Conservation (phyloP, 2,888 invertebrate genomes). For the Anagyrus pseudococci region DNA sequence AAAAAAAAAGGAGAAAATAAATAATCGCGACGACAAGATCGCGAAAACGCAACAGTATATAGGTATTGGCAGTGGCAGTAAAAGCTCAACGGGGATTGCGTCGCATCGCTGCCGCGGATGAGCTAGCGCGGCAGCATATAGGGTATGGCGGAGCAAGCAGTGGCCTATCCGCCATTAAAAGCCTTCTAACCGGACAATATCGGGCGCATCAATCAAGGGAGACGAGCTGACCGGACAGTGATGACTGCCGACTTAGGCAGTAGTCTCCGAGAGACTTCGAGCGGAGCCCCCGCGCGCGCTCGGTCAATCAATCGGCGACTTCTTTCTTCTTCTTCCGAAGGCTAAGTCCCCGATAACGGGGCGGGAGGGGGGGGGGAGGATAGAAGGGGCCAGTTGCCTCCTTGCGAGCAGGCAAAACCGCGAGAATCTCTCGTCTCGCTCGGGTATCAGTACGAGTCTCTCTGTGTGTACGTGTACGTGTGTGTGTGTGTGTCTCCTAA, state of each 20-base stretch:
- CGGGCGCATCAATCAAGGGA: constrained; percentile 35
- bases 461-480: background rate
- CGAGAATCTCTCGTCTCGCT: constrained; percentile 14
- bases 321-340: background rate
- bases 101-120: too few relatives aligned
- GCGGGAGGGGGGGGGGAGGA: background rate
- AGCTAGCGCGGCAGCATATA: background rate
- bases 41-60: constrained; percentile 1
- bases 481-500: constrained; percentile 24
- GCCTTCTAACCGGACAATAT: constrained; percentile 34
- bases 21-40: too few relatives aligned
- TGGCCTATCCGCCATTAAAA: constrained; percentile 32
- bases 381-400: background rate
- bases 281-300: too few relatives aligned
- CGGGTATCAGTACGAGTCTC: background rate
- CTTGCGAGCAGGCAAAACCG: background rate
- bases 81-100: background rate
- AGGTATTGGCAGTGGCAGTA: too few relatives aligned
- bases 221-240: constrained; percentile 24
- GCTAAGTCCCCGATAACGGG: constrained; percentile 10
- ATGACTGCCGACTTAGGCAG: constrained; percentile 28
- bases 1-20: background rate
- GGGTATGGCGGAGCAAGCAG: background rate
- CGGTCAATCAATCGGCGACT: constrained; percentile 36
- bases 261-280: background rate